These are phyloP conservation scores for Ochropleura leucogaster DNA, from an alignment of 2,888 invertebrate genomes.

Conservation along the genomic window DNA sequence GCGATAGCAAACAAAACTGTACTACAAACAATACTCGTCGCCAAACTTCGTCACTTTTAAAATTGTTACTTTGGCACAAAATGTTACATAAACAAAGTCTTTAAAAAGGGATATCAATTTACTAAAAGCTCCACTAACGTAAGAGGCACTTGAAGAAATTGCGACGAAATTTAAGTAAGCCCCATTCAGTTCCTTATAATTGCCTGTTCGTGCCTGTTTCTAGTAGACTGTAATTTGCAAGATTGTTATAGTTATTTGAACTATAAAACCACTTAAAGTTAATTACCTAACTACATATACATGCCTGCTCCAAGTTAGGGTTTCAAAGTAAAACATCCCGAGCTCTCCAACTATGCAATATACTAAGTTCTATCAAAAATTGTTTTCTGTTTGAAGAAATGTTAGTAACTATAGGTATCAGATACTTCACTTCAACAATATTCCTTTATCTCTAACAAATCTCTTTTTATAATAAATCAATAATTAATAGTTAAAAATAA, in stretches of 20 bases:
- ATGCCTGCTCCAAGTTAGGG: background rate
- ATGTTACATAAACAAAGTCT: background rate
- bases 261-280: background rate
- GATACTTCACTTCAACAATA: background rate
- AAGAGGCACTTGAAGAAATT: conserved; percentile 31
- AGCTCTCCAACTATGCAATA: background rate
- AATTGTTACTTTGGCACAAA: conserved; percentile 1
- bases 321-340: background rate
- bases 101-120: conserved; percentile 43
- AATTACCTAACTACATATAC: background rate
- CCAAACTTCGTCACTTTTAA: background rate
- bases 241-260: conserved; percentile 1
- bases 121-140: conserved; percentile 33
- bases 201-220: conserved; percentile 3
- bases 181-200: conserved; percentile 34
- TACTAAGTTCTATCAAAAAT: background rate
- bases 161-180: conserved; percentile 9
- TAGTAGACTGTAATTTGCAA: conserved; percentile 4
- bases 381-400: conserved; percentile 5
- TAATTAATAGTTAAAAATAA: too few species aligned
- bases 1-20: too few species aligned
- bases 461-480: too few species aligned
- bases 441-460: too few species aligned
- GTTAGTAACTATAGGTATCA: background rate
- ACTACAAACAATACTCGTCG: background rate